Base-by-base conservation (phyloP, 1,140 invertebrate species). In the Zaprionus ornatus region DNA sequence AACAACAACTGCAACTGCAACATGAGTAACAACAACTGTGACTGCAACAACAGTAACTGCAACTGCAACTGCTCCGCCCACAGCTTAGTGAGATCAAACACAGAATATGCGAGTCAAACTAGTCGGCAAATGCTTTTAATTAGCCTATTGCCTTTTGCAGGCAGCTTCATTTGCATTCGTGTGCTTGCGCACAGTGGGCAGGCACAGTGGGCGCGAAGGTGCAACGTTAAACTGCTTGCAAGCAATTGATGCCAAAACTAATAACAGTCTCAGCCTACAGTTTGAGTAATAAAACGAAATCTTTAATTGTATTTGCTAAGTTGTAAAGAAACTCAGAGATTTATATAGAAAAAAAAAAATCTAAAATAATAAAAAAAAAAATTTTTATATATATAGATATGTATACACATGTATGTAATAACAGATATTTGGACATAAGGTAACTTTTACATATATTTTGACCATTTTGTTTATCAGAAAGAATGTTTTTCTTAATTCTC, bases 41-140 rank as follows among this genome's bases (percentile, higher is more conserved):
- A 45, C 17, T 13, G 45, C 40, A 42, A 50, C 45, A 6, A 13
- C 4, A 13, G 13, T n/a, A 37, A 37, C 56, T 13, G 17, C n/a
- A 21, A 35, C 2, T 10, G 45, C 45, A 50, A 50, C 27, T 55
- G 37, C 35, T 29, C 17, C 63, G 48, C 56, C 64, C 54, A 75
- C 73, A 37, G 52, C 54, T 67, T 42, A 37, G 52, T 55, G 13
- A 32, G 64, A 25, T 25, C 17, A 32, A 54, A 54, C 23, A 37
- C 54, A 42, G 40, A 52, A 40, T 63, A 40, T 57, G 52, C 5
- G 13, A 64, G 67, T 64, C 67, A 54, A 85, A 65, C 82, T 71
- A 78, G 82, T 78, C 71, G 70, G 73, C 82, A 65, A 84, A 77
- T 70, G 78, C 76, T 71, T 86, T 83, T 86, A 86, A 86, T 86